These are phyloP conservation scores for Sisyra nigra DNA, from an alignment of 2,888 invertebrate species.

Conservation along the genomic window DNA sequence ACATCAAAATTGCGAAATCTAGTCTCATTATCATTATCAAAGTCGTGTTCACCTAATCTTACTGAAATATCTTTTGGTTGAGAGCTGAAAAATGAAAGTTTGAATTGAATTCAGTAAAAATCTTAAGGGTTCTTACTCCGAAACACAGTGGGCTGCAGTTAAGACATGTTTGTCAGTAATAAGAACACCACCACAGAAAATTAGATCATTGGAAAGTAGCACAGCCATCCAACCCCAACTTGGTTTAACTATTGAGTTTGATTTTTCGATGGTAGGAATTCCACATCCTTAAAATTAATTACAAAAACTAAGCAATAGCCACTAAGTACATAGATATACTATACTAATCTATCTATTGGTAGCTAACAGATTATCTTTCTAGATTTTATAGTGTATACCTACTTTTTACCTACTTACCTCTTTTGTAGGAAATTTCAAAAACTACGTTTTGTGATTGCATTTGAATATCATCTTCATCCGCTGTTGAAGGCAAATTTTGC, in stretches of 20 bases:
- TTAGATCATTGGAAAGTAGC: slow-evolving; percentile 41
- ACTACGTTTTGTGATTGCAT: no score
- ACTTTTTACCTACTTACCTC: slow-evolving; percentile 8
- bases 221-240: slow-evolving; percentile 84
- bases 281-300: slow-evolving; percentile 32
- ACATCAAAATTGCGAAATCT: slow-evolving; percentile 54
- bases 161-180: slow-evolving; percentile 65
- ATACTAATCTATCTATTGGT: no score
- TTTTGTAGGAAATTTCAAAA: no score
- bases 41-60: slow-evolving; percentile 71
- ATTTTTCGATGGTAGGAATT: slow-evolving; percentile 29
- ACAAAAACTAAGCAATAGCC: no score
- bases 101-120: neutral
- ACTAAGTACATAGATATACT: no score
- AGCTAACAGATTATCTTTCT: no score
- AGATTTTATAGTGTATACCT: no score
- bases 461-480: slow-evolving; percentile 19
- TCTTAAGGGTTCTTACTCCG: slow-evolving; percentile 27
- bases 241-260: slow-evolving; percentile 15
- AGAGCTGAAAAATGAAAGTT: slow-evolving; percentile 27
- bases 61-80: slow-evolving; percentile 44
- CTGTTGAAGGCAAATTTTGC: slow-evolving; percentile 21
- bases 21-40: slow-evolving; percentile 46
- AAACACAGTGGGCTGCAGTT: slow-evolving; percentile 60
- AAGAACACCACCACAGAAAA: slow-evolving; percentile 67